These are phyloP conservation scores for Cheilosia soror DNA, from an alignment of 2,888 invertebrate species.

Conservation along the genomic window DNA sequence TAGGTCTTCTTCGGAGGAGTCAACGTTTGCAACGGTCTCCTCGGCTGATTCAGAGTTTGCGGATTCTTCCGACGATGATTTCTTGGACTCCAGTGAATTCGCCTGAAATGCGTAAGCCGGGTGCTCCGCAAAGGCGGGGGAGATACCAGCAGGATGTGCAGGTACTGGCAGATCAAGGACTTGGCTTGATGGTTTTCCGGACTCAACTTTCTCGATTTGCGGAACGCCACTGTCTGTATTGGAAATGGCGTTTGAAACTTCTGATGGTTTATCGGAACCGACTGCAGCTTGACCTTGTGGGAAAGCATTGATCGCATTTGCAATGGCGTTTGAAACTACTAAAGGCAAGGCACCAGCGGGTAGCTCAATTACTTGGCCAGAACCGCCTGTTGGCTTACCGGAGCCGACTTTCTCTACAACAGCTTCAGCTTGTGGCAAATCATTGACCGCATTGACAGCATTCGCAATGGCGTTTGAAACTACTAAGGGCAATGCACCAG, in stretches of 20 bases:
- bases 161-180: slow-evolving; percentile 4
- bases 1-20: neutral
- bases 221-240: too few species aligned
- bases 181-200: too few species aligned
- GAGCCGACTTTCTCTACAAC: slow-evolving; percentile 1
- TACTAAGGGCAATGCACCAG: neutral
- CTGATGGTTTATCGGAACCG: neutral
- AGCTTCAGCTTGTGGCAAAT: neutral
- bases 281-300: neutral
- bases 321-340: neutral
- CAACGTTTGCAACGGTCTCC: neutral
- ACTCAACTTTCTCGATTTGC: too few species aligned
- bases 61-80: neutral
- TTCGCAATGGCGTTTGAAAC: neutral
- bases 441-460: neutral
- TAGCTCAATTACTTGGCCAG: neutral
- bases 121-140: too few species aligned
- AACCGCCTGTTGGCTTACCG: neutral
- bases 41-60: neutral
- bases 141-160: neutral
- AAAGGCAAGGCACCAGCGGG: neutral
- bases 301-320: neutral
- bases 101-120: too few species aligned
- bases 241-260: too few species aligned
- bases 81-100: neutral